phyloP scores from a whole-genome alignment of 2,888 invertebrate species.

The Galeruca laticollis region DNA sequence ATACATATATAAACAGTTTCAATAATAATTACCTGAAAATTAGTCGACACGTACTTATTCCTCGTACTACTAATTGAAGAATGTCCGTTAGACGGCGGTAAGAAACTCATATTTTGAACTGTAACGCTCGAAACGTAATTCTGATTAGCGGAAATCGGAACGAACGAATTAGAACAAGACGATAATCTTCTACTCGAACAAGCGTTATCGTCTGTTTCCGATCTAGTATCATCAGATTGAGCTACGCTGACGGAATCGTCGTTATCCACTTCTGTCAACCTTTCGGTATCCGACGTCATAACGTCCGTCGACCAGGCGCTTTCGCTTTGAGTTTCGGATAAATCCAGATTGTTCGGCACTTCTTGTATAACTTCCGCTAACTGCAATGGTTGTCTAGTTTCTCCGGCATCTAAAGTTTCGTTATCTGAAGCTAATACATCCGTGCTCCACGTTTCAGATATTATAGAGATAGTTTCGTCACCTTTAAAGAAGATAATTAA shows the following conservation, averaged over 20 bases:
- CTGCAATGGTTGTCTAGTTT: conserved; percentile 63
- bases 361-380: conserved; percentile 64
- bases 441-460: conserved; percentile 99
- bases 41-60: conserved; percentile 36
- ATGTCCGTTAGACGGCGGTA: conserved; percentile 33
- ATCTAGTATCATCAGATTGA: conserved; percentile 68
- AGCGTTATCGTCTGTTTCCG: conserved; percentile 68
- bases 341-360: conserved; percentile 72
- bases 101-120: conserved; percentile 37
- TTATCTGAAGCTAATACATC: conserved; percentile 97
- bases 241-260: conserved; percentile 77
- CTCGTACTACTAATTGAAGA: conserved; percentile 27
- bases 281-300: conserved; percentile 90
- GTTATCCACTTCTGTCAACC: conserved; percentile 85
- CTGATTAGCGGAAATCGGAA: conserved; percentile 53
- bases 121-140: conserved; percentile 47
- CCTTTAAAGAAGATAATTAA: conserved; percentile 60
- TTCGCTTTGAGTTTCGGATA: conserved; percentile 94
- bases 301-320: conserved; percentile 98
- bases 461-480: conserved; percentile 96
- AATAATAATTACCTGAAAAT: conserved; percentile 18
- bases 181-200: conserved; percentile 49
- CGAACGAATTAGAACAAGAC: conserved; percentile 45
- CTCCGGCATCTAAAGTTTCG: conserved; percentile 85
- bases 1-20: conserved; percentile 20